phyloP scores from a whole-genome alignment of 2,113 vertebrate species.

The Paralichthys olivaceus region DNA sequence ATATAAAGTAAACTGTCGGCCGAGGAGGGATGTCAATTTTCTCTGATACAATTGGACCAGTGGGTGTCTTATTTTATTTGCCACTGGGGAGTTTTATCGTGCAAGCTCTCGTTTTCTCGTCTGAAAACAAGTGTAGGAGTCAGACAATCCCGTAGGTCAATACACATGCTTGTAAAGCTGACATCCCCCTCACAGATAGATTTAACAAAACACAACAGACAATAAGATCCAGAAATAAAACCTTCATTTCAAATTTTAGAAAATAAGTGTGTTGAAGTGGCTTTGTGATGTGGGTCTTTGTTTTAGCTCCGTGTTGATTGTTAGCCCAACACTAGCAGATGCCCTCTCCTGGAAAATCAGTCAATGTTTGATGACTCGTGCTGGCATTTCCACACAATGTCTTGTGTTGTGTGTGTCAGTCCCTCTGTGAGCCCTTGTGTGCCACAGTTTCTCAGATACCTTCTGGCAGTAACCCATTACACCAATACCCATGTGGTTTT shows the following conservation, averaged over 20 bases:
- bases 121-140: background rate
- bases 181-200: background rate
- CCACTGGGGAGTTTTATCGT: background rate
- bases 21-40: background rate
- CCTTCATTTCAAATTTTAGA: too few species aligned
- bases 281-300: background rate
- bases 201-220: background rate
- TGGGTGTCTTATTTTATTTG: too few species aligned
- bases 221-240: too few species aligned
- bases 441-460: background rate
- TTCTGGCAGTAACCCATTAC: background rate
- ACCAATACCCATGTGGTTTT: background rate
- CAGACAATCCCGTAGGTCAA: background rate
- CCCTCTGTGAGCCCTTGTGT: background rate
- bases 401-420: background rate
- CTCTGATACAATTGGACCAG: background rate
- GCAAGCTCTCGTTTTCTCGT: background rate
- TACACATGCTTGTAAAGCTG: background rate
- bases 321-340: background rate
- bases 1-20: background rate
- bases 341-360: background rate
- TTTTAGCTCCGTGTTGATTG: constrained; percentile 5
- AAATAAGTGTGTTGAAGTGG: background rate
- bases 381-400: background rate
- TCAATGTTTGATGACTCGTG: background rate